Conservation (phyloP, 2,113 vertebrate species). For the Nycticorax nycticorax region DNA sequence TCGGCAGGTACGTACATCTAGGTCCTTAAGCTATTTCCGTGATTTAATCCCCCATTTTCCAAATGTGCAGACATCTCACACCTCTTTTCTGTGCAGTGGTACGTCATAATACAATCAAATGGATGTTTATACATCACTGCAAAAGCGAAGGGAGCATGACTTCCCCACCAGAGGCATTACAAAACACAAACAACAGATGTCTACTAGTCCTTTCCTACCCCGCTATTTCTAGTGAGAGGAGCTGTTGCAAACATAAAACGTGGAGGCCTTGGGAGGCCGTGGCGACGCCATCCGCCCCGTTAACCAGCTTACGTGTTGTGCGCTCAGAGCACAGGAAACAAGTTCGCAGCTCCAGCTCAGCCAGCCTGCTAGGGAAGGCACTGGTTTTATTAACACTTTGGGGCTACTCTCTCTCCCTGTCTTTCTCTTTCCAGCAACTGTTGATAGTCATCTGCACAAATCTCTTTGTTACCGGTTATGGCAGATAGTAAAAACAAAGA, state of each 20-base stretch:
- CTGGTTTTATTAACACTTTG: neutral
- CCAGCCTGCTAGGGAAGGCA: neutral
- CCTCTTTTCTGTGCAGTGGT: neutral
- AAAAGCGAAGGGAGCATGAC: neutral
- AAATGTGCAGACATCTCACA: neutral
- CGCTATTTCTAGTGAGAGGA: neutral
- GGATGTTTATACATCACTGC: neutral
- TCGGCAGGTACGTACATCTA: neutral
- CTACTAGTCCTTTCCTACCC: neutral
- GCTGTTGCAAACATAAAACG: neutral
- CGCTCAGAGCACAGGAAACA: neutral
- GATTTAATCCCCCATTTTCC: neutral
- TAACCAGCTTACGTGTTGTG: neutral
- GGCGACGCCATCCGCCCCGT: neutral
- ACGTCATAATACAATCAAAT: neutral
- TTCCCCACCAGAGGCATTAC: neutral
- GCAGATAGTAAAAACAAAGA: slow-evolving; percentile 35
- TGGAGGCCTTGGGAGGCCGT: neutral
- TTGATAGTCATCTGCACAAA: slow-evolving; percentile 30
- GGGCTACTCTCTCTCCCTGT: neutral
- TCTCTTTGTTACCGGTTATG: neutral
- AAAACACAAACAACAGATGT: slow-evolving; percentile 26
- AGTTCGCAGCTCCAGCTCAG: neutral
- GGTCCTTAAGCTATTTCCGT: neutral
- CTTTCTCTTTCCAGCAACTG: neutral